phyloP scores from a whole-genome alignment of 2,888 invertebrate genomes.

The Drosophila melanocephala region DNA sequence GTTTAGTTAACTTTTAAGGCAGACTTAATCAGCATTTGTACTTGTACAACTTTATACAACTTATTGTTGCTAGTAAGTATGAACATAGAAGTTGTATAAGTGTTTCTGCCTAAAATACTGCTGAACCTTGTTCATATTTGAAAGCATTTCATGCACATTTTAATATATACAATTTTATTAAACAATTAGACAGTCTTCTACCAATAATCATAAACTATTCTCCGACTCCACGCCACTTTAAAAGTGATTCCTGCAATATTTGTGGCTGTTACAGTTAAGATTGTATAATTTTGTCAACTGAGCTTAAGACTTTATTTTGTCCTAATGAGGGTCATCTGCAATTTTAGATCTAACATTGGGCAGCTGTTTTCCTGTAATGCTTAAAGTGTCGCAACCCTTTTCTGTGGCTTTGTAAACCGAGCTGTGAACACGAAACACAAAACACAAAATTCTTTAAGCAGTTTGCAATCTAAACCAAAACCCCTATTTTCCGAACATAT shows the following conservation, averaged over 20 bases:
- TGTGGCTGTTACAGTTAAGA: background rate
- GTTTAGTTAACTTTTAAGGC: background rate
- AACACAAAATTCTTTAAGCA: constrained; percentile 29
- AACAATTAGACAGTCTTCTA: background rate
- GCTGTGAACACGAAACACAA: constrained; percentile 45
- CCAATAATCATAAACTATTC: background rate
- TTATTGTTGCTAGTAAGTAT: background rate
- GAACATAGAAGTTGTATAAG: background rate
- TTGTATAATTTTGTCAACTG: constrained; percentile 18
- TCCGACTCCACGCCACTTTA: background rate
- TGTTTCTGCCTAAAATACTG: background rate
- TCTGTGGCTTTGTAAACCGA: constrained; percentile 49
- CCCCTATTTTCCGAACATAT: constrained; percentile 1
- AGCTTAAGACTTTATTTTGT: constrained; percentile 22
- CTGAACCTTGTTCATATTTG: background rate
- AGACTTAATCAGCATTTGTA: background rate
- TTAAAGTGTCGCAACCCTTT: constrained; percentile 48
- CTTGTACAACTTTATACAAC: background rate
- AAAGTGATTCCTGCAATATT: background rate
- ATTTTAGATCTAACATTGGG: constrained; percentile 23
- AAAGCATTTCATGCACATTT: background rate
- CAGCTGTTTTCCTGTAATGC: constrained; percentile 50
- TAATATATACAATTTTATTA: background rate
- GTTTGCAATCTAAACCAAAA: constrained; percentile 27
- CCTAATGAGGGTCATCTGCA: constrained; percentile 40